These are phyloP conservation scores for Acleris holmiana DNA, from an alignment of 2,888 invertebrate species.

Conservation along the genomic window DNA sequence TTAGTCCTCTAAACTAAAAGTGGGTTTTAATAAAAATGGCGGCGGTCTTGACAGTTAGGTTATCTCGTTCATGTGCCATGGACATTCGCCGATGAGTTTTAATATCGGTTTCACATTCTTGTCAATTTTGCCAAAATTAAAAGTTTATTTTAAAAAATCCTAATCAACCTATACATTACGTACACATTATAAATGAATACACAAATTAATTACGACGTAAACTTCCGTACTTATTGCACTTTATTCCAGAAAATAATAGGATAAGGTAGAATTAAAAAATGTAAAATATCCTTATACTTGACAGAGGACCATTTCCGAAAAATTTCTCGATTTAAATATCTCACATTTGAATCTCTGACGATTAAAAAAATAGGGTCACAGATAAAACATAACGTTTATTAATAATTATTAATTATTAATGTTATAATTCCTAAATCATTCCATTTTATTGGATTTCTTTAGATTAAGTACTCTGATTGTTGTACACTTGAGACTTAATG, in stretches of 20 bases:
- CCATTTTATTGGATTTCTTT: constrained; percentile 57
- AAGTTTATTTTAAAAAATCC: constrained; percentile 1
- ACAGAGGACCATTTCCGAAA: constrained; percentile 28
- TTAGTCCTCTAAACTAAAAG: too few species aligned
- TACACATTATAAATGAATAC: constrained; percentile 21
- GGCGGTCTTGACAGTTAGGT: too few species aligned
- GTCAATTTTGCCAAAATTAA: too few species aligned
- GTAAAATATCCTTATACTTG: constrained; percentile 13
- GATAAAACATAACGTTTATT: neutral
- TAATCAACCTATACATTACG: constrained; percentile 27
- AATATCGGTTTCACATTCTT: too few species aligned
- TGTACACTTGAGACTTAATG: too few species aligned
- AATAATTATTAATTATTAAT: constrained; percentile 10
- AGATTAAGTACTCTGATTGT: constrained; percentile 39
- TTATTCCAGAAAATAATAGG: constrained; percentile 28
- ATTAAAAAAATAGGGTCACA: neutral
- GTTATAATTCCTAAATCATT: constrained; percentile 65
- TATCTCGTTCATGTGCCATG: too few species aligned
- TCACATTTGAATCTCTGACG: constrained; percentile 12
- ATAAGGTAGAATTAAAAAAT: constrained; percentile 16
- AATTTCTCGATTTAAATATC: constrained; percentile 1
- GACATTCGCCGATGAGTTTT: too few species aligned
- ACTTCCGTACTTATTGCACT: constrained; percentile 33
- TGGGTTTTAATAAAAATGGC: too few species aligned
- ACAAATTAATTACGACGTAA: constrained; percentile 33